Evolutionary conservation across 2,888 invertebrate genomes (phyloP).

Genomic region (Lasioglossum malachurum): DNA sequence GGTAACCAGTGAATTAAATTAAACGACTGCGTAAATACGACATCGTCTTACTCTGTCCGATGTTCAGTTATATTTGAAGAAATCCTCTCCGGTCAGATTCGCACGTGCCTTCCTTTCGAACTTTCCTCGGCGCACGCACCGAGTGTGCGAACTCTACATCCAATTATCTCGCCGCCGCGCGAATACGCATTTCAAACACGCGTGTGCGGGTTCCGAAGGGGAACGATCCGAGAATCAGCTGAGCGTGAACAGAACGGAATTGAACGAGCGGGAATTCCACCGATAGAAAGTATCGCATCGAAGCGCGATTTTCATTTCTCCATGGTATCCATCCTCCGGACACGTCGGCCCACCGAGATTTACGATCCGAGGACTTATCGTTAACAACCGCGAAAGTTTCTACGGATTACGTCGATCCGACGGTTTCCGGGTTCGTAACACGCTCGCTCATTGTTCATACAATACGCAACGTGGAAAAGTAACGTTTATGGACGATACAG

Average conservation of each 20-base stretch:
- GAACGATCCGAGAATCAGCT: slow-evolving; percentile 21
- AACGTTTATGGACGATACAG: background rate
- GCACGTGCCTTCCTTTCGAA: slow-evolving; percentile 26
- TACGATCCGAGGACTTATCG: slow-evolving; percentile 42
- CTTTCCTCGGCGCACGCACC: slow-evolving; percentile 24
- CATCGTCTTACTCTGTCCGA: too few relatives aligned
- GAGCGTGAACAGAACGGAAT: slow-evolving; percentile 44
- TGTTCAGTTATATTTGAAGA: too few relatives aligned
- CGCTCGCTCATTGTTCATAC: background rate
- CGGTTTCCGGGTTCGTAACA: background rate
- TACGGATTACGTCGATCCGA: background rate
- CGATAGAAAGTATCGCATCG: slow-evolving; percentile 48
- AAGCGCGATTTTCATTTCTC: slow-evolving; percentile 47
- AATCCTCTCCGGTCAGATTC: too few relatives aligned
- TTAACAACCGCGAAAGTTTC: slow-evolving; percentile 38
- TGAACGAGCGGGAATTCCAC: slow-evolving; percentile 35
- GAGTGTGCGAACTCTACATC: background rate
- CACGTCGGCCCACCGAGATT: slow-evolving; percentile 17
- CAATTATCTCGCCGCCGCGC: background rate
- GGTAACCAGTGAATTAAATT: too few relatives aligned
- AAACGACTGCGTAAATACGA: too few relatives aligned
- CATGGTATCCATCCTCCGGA: slow-evolving; percentile 11
- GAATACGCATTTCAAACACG: background rate
- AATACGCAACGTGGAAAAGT: background rate
- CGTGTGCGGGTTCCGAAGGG: background rate